Conservation (phyloP, 2,888 invertebrate species). For the Priocnemis perturbator region DNA sequence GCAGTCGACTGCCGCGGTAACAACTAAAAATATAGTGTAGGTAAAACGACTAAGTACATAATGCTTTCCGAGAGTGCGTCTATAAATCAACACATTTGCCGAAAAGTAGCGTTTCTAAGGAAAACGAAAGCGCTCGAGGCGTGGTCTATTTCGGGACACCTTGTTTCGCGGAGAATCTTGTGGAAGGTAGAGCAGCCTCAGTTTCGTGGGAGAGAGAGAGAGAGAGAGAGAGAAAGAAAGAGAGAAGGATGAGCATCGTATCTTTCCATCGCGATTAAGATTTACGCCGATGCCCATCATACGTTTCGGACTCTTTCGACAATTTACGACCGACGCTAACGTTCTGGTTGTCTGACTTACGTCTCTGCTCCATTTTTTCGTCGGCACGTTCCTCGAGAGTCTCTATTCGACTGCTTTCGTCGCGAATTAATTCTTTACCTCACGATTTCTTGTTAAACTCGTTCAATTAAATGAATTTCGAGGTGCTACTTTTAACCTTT, state of each 20-base stretch:
- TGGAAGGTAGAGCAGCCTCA: background rate
- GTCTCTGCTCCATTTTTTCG: too few species aligned
- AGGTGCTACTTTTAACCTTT: too few species aligned
- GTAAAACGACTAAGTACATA: constrained; percentile 24
- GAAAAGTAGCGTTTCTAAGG: constrained; percentile 21
- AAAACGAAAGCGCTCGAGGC: background rate
- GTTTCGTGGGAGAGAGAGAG: constrained; percentile 3
- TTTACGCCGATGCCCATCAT: background rate
- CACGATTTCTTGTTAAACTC: too few species aligned
- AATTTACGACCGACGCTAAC: too few species aligned
- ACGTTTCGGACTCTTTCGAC: too few species aligned
- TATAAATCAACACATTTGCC: constrained; percentile 38
- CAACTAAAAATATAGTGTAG: constrained; percentile 39
- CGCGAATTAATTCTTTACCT: too few species aligned
- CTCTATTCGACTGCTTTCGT: too few species aligned
- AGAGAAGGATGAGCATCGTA: constrained; percentile 5
- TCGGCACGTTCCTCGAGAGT: too few species aligned
- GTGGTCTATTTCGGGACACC: constrained; percentile 3
- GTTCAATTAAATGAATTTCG: too few species aligned
- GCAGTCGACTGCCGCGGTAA: constrained; percentile 6
- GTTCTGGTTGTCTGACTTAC: too few species aligned
- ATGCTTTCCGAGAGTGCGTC: constrained; percentile 20
- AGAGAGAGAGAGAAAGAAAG: constrained; percentile 16
- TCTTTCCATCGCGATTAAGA: background rate
- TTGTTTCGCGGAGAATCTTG: background rate